phyloP scores from a whole-genome alignment of 1,140 invertebrate genomes.

The Mamestra configurata region DNA sequence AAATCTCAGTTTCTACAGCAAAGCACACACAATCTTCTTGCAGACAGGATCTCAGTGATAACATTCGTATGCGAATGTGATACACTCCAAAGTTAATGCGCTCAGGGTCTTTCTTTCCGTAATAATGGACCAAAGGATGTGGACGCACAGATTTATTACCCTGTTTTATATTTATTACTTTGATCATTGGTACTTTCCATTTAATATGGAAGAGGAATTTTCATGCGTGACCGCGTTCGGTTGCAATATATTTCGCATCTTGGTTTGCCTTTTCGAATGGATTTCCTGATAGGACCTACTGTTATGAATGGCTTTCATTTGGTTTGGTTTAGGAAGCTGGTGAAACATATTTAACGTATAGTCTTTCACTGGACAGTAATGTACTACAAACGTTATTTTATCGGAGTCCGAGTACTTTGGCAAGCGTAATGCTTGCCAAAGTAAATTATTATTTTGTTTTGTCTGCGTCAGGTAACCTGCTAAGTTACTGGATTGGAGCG shows the following conservation, averaged over 20 bases:
- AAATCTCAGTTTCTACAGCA: constrained; percentile 25
- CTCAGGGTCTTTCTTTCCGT: constrained; percentile 56
- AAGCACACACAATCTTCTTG: constrained; percentile 26
- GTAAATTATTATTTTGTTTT: too few species aligned
- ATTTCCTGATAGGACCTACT: constrained; percentile 26
- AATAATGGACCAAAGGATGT: constrained; percentile 62
- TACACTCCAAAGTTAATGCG: constrained; percentile 61
- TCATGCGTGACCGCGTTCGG: constrained; percentile 32
- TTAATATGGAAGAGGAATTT: constrained; percentile 44
- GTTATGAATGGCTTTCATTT: constrained; percentile 23
- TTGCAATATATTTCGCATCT: constrained; percentile 34
- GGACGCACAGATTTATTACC: constrained; percentile 55
- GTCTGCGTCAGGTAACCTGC: too few species aligned
- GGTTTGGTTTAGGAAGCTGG: background rate
- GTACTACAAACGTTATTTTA: too few species aligned
- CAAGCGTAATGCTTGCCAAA: too few species aligned
- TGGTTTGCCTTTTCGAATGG: constrained; percentile 23
- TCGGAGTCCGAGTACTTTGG: too few species aligned
- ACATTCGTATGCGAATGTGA: constrained; percentile 42
- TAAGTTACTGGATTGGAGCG: too few species aligned
- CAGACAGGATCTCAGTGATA: constrained; percentile 21
- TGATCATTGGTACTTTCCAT: constrained; percentile 45
- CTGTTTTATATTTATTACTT: constrained; percentile 51
- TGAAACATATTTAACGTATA: background rate
- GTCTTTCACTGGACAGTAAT: background rate